phyloP scores from a whole-genome alignment of 2,113 vertebrate species.

The Pollimyrus isidori region DNA sequence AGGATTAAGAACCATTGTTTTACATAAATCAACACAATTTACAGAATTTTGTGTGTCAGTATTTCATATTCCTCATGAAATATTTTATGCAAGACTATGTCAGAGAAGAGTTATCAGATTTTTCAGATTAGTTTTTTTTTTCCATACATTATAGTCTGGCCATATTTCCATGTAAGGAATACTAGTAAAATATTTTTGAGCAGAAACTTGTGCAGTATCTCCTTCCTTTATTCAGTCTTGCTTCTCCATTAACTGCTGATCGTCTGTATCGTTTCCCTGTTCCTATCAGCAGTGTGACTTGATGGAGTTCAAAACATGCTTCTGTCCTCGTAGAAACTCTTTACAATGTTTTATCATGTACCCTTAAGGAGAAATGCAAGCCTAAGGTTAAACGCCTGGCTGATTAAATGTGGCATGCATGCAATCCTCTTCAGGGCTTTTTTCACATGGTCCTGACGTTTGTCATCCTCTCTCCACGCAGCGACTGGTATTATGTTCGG shows the following conservation, averaged over 20 bases:
- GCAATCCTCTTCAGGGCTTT: not conserved
- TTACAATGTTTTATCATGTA: not conserved
- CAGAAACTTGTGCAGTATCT: slow-evolving; percentile 31
- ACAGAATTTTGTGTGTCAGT: not conserved
- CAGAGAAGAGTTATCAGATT: not conserved
- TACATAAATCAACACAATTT: not conserved
- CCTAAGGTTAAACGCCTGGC: not conserved
- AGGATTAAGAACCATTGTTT: not conserved
- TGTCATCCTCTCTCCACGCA: slow-evolving; percentile 38
- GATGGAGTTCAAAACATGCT: not conserved
- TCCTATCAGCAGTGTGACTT: not conserved
- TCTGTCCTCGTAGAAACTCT: not conserved
- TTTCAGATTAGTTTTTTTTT: not conserved
- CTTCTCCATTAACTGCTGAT: slow-evolving; percentile 17
- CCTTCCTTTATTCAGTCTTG: slow-evolving; percentile 3
- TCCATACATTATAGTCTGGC: not conserved
- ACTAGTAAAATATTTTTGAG: not conserved
- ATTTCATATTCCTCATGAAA: not conserved
- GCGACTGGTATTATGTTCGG: slow-evolving; percentile 91
- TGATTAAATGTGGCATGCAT: not conserved
- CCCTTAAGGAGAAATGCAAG: not conserved
- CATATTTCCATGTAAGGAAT: not conserved
- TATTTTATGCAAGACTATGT: not conserved
- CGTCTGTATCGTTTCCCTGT: not conserved
- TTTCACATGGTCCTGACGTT: not conserved